Evolutionary conservation across 1,140 invertebrate species (phyloP), one percentile per base, ranked within the genome.

Genomic region (Conus ventricosus): DNA sequence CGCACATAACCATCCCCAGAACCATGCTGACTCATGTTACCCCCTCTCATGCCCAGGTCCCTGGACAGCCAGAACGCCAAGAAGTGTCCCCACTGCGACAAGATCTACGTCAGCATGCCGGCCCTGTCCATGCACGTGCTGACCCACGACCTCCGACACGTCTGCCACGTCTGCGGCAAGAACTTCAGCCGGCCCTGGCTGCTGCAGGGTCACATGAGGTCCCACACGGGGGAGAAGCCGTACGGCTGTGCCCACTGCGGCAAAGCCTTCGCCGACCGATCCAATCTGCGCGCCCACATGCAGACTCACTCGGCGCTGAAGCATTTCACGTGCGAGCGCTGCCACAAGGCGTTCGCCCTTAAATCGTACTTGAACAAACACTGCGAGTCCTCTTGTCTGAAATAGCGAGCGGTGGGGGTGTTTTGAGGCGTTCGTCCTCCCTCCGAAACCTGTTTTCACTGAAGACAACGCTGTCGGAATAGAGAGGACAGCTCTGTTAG

Each of bases 331-430:
- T 99, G 99, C 95, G 96, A 97, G 90, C 96, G 98, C 83, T 99
- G 99, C 95, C 92, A 98, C 95, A 99, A 99, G 95, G 97, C 98
- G 20, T 99, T 99, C 95, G 99, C 99, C 1, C 96, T 99, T 88
- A 99, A 99, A 95, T 99, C 98, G 90, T 99, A 99, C 96, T 96
- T 99, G 84, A 99, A 99, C 96, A 99, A 99, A 95, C 99, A 99
- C 95, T 96, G 99, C 92, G 99, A 99, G 95, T 99, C 98, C 25
- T 97, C 98, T 4, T 99, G 98, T 95, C 96, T 98, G 91, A 97
- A 98, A 93, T 98, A 99, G 8, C 86, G 78, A 87, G 39, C 39
- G 39, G 39, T 0, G 0, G 10, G 23, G 39, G 3, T 1, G 39
- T 3, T 39, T 39, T 39, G 39, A 39, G 39, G 39, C 39, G 39